A percentile compares a stretch with the other conserved stretches of the same genome.
Evolutionary conservation across 2,797 vertebrate species (phyloP).

Genomic region (Clarias platycephalus): DNA sequence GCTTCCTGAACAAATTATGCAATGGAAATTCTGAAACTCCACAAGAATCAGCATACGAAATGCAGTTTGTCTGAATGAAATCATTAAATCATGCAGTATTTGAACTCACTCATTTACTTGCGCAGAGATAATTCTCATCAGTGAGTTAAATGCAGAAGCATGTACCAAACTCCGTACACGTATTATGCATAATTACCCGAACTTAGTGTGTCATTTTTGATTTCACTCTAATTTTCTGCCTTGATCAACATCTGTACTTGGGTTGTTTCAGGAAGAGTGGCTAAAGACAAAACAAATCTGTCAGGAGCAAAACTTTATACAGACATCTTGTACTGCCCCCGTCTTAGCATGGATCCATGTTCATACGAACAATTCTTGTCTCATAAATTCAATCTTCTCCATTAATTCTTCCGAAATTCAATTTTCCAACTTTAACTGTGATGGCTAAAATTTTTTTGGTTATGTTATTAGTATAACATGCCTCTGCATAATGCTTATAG

Average conservation of each 20-base stretch:
- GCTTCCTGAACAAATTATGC: neutral
- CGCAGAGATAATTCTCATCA: conserved; percentile 44
- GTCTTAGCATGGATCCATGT: conserved; percentile 20
- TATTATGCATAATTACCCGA: conserved; percentile 42
- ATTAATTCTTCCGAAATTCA: conserved; percentile 1
- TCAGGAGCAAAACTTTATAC: conserved; percentile 22
- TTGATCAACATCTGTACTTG: conserved; percentile 8
- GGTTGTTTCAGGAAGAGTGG: neutral
- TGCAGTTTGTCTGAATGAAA: conserved; percentile 48
- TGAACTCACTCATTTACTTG: conserved; percentile 40
- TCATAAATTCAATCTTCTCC: conserved; percentile 14
- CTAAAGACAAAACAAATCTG: conserved; percentile 3
- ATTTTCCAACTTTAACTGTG: neutral
- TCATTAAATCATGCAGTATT: conserved; percentile 47
- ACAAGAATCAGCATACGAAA: conserved; percentile 39
- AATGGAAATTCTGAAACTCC: conserved; percentile 26
- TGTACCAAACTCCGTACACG: conserved; percentile 36
- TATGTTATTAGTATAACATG: neutral
- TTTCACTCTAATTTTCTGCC: conserved; percentile 28
- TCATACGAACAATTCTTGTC: conserved; percentile 12
- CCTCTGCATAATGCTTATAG: neutral
- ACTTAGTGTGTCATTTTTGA: conserved; percentile 40
- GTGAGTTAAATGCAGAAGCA: conserved; percentile 27
- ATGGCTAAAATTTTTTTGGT: conserved; percentile 11
- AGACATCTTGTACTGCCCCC: neutral